A percentile compares a stretch with the other conserved stretches of the same genome.
Evolutionary conservation across 2,797 vertebrate genomes (phyloP).

Genomic region (Mus minutoides): DNA sequence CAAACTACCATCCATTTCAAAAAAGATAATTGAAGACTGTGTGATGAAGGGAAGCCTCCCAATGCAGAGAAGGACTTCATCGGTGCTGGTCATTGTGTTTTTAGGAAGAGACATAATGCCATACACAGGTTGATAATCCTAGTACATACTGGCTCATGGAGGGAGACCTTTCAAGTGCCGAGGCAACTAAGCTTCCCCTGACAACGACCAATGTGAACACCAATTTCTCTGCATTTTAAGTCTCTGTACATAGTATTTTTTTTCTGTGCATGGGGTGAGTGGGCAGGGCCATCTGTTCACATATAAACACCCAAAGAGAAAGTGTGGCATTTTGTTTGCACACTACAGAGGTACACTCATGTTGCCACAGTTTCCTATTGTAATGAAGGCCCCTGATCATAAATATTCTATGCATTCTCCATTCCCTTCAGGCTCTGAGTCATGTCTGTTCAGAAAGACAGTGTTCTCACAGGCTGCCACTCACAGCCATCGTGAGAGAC

Average conservation of each 20-base stretch:
- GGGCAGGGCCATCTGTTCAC: not conserved
- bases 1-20: not conserved
- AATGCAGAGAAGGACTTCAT: not conserved
- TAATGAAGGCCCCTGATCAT: conserved; percentile 64
- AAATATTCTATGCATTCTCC: conserved; percentile 59
- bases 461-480: conserved; percentile 68
- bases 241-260: not conserved
- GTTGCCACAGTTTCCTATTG: conserved; percentile 49
- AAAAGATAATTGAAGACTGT: not conserved
- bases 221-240: not conserved
- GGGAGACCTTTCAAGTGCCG: not conserved
- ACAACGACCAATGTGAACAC: not conserved
- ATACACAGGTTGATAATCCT: not conserved
- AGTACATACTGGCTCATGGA: not conserved
- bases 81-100: not conserved
- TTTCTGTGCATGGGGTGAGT: not conserved
- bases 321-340: conserved; percentile 1
- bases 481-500: conserved; percentile 48
- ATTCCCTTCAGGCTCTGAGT: conserved; percentile 74
- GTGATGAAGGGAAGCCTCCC: not conserved
- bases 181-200: not conserved
- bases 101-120: not conserved
- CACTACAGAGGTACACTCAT: not conserved
- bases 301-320: not conserved
- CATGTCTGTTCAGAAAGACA: conserved; percentile 75